Percentiles rank a stretch among this genome's conserved stretches.
Evolutionary conservation across 1,140 invertebrate genomes (phyloP).

Genomic region (Zaprionus gabonicus): DNA sequence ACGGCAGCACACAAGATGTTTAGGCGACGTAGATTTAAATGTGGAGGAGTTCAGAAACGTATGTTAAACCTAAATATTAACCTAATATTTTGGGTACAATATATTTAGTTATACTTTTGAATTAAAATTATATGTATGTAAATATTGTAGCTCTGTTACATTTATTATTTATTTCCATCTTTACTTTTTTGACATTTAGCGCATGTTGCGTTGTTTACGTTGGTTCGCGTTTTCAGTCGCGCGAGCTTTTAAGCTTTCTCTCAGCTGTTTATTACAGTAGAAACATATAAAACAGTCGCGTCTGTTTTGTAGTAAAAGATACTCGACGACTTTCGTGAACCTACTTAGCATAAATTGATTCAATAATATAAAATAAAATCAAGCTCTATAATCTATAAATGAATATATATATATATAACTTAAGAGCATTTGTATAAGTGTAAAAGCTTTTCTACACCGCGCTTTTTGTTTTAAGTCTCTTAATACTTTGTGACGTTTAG

Average conservation of each 20-base stretch:
- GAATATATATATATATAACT: neutral
- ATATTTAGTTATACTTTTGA: neutral
- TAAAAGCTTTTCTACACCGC: slow-evolving; percentile 51
- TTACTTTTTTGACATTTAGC: slow-evolving; percentile 56
- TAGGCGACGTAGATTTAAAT: slow-evolving; percentile 64
- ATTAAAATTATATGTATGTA: neutral
- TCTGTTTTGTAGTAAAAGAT: neutral
- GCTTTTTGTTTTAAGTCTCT: slow-evolving; percentile 47
- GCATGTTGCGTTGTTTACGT: slow-evolving; percentile 13
- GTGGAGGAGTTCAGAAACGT: slow-evolving; percentile 57
- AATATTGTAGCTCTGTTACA: neutral
- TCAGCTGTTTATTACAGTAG: slow-evolving; percentile 64
- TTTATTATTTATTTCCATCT: slow-evolving; percentile 19
- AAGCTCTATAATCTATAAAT: neutral
- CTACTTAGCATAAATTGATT: neutral
- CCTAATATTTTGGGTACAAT: neutral
- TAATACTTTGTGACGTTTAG: slow-evolving; percentile 23
- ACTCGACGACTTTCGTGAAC: neutral
- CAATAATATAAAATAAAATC: no score
- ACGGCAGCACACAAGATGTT: slow-evolving; percentile 37
- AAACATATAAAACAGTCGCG: slow-evolving; percentile 9
- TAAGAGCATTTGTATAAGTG: neutral
- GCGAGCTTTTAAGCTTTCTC: slow-evolving; percentile 41
- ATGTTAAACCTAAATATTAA: slow-evolving; percentile 39
- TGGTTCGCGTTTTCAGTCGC: slow-evolving; percentile 17